Percentiles rank a stretch among this genome's conserved stretches.
These are phyloP conservation scores for Leptodactylus fuscus DNA, from an alignment of 2,113 vertebrate species.

Conservation along the genomic window DNA sequence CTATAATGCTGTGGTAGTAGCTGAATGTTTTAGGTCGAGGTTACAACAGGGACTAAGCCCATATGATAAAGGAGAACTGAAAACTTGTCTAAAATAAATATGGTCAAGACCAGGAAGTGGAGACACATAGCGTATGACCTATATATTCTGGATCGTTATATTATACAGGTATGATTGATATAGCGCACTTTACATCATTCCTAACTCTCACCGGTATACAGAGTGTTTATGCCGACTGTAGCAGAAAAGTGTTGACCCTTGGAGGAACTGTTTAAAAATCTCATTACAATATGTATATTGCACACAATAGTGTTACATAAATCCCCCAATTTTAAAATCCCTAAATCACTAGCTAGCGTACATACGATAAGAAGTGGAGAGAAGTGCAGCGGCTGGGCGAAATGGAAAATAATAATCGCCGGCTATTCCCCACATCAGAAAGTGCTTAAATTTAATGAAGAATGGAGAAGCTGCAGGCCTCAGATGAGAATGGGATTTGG, in stretches of 20 bases:
- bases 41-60: too few relatives aligned
- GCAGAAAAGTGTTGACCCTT: not conserved
- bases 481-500: constrained; percentile 1
- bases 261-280: not conserved
- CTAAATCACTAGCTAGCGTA: not conserved
- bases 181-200: too few relatives aligned
- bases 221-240: not conserved
- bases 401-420: constrained; percentile 1
- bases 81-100: too few relatives aligned
- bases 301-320: not conserved
- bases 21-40: too few relatives aligned
- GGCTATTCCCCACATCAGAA: not conserved
- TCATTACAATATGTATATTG: not conserved
- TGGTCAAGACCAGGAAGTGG: too few relatives aligned
- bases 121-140: too few relatives aligned
- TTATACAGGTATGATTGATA: too few relatives aligned
- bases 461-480: not conserved
- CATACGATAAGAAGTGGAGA: not conserved
- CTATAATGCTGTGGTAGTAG: too few relatives aligned
- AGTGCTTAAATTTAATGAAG: constrained; percentile 5
- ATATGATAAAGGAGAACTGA: too few relatives aligned
- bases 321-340: constrained; percentile 10
- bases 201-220: too few relatives aligned
- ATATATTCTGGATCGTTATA: too few relatives aligned
- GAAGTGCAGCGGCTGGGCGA: not conserved